phyloP scores from a whole-genome alignment of 2,888 invertebrate species.

The Agapostemon virescens region DNA sequence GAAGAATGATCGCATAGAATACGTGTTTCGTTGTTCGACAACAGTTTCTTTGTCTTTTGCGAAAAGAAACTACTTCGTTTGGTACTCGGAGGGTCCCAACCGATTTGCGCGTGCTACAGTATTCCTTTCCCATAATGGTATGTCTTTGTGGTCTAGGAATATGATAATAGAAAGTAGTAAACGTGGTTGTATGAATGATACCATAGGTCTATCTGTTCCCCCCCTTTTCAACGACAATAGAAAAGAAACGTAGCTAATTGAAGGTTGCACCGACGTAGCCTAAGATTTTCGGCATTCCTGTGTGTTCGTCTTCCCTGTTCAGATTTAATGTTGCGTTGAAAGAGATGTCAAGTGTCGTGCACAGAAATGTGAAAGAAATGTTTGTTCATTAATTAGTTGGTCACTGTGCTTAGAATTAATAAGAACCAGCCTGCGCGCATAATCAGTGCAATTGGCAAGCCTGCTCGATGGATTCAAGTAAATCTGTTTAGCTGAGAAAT shows the following conservation, averaged over 20 bases:
- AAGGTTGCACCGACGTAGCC: background rate
- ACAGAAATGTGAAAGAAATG: background rate
- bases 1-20: background rate
- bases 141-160: background rate
- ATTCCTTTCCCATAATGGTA: background rate
- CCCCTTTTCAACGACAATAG: background rate
- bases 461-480: background rate
- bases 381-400: background rate
- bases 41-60: background rate
- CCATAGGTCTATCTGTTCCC: background rate
- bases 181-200: background rate
- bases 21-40: background rate
- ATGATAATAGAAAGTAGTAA: background rate
- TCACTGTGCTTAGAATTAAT: background rate
- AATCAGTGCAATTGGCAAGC: background rate
- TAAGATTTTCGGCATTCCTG: background rate
- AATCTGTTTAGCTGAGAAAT: background rate
- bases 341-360: background rate
- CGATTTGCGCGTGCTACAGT: background rate
- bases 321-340: background rate
- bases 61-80: background rate
- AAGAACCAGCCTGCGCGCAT: background rate
- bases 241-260: background rate
- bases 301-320: background rate
- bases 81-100: background rate